Base-by-base conservation (phyloP, 2,113 vertebrate genomes). In the Pardalotus punctatus region DNA sequence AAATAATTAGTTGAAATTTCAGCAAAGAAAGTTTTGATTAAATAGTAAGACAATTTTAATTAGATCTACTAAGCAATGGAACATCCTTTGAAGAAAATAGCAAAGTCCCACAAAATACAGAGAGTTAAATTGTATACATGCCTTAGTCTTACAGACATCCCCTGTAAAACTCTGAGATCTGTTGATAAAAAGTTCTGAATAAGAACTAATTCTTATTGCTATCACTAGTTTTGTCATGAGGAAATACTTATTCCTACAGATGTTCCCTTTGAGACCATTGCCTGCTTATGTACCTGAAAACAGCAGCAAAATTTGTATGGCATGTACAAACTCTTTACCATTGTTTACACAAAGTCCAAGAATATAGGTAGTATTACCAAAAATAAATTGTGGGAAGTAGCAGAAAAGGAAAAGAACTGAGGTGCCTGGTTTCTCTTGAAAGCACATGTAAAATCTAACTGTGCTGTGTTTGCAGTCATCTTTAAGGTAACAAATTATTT, bases 1-100 rank as follows among this genome's bases (percentile, higher is more conserved):
- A 94, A 94, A 78, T 56, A 88, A 85, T 82, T 64, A 69, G n/a
- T 60, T 82, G 54, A 70, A 83, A 88, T 73, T 88, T 83, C 82
- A 93, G 64, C 21, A 71, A 74, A 73, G n/a, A 69, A 86, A 93
- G 14, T 82, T 93, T 90, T 87, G 57, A 80, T 80, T 90, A 90
- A 90, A 45, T 53, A 76, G 11, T 43, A 60, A 66, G 64, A 74
- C 31, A 64, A 22, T 85, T 95, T 57, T 58, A 90, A 72, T 64
- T 76, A 78, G 47, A 50, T 36, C 25, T 60, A 7, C 83, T 73
- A 64, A 85, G 45, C 40, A 78, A 5, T 48, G 23, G 36, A 87
- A 57, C 8, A 21, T 33, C 5, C 20, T 65, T 67, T 76, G 58
- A 89, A 87, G 48, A 67, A 95, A 93, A 78, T 10, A 6, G 18